phyloP scores from a whole-genome alignment of 92 coral and sea anemone genomes.

The Zoanthus sansibaricus region DNA sequence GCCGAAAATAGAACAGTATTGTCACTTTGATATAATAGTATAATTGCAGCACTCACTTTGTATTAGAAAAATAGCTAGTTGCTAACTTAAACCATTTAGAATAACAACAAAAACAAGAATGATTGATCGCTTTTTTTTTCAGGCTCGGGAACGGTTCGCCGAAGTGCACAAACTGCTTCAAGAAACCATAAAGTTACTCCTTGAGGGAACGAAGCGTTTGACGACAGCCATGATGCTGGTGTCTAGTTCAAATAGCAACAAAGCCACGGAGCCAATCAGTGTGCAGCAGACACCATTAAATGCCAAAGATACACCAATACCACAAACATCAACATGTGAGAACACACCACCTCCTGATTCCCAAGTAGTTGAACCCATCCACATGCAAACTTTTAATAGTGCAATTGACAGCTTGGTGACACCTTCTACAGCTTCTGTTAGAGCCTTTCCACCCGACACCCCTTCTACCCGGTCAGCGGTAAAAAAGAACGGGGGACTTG shows the following conservation, averaged over 20 bases:
- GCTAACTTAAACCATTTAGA: no score
- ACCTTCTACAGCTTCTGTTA: not conserved
- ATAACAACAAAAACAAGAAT: no score
- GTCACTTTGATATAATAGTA: no score
- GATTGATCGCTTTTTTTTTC: not conserved
- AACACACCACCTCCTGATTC: constrained; percentile 41
- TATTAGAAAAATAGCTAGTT: no score
- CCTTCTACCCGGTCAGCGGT: not conserved
- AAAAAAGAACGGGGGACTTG: not conserved
- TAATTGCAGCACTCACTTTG: no score
- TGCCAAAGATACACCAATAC: not conserved
- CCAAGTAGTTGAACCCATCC: not conserved
- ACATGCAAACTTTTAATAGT: not conserved
- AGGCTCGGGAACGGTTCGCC: constrained; percentile 5
- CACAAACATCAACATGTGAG: constrained; percentile 34
- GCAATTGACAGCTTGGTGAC: not conserved
- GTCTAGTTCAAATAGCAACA: not conserved
- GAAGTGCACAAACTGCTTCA: constrained; percentile 32
- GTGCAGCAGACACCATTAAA: constrained; percentile 23
- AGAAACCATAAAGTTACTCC: constrained; percentile 11
- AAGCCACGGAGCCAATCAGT: not conserved
- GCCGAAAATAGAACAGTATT: no score
- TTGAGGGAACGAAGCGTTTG: constrained; percentile 18
- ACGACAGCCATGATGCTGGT: constrained; percentile 19
- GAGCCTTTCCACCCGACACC: not conserved